Evolutionary conservation across 2,888 invertebrate species (phyloP).

Genomic region (Saturnia pavonia): DNA sequence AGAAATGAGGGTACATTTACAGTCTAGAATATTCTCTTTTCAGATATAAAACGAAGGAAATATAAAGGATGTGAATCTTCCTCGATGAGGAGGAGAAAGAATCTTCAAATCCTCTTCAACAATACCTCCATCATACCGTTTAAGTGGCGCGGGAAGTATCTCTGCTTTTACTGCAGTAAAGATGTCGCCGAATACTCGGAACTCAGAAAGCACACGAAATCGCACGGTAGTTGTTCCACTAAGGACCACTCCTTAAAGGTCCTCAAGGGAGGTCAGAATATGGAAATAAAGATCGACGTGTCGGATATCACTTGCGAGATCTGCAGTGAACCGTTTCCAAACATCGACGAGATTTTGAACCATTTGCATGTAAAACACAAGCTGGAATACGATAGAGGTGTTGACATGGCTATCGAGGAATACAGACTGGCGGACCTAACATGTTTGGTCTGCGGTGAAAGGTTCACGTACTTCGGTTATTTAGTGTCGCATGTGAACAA

Average conservation of each 20-base stretch:
- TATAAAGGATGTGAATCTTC: conserved; percentile 64
- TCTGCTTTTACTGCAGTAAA: conserved; percentile 75
- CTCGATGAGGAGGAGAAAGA: conserved; percentile 68
- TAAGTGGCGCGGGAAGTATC: conserved; percentile 76
- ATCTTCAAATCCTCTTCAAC: conserved; percentile 73
- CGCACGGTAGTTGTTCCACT: conserved; percentile 65
- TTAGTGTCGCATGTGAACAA: conserved; percentile 70
- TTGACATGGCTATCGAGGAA: conserved; percentile 72
- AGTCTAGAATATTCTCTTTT: conserved; percentile 64
- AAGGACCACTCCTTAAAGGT: conserved; percentile 69
- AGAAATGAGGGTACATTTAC: conserved; percentile 70
- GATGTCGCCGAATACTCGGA: conserved; percentile 60
- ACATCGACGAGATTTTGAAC: conserved; percentile 52
- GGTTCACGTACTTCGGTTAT: conserved; percentile 70
- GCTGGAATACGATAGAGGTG: conserved; percentile 58
- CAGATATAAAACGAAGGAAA: conserved; percentile 68
- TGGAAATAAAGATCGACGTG: conserved; percentile 74
- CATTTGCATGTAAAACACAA: conserved; percentile 63
- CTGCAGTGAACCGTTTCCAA: conserved; percentile 52
- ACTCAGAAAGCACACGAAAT: conserved; percentile 62
- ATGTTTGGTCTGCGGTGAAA: conserved; percentile 61
- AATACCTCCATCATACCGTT: conserved; percentile 72
- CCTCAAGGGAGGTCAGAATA: conserved; percentile 70
- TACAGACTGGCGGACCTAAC: conserved; percentile 62
- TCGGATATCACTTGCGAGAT: conserved; percentile 63